Base-by-base conservation (phyloP, 2,113 vertebrate genomes). In the Syrmaticus mikado region DNA sequence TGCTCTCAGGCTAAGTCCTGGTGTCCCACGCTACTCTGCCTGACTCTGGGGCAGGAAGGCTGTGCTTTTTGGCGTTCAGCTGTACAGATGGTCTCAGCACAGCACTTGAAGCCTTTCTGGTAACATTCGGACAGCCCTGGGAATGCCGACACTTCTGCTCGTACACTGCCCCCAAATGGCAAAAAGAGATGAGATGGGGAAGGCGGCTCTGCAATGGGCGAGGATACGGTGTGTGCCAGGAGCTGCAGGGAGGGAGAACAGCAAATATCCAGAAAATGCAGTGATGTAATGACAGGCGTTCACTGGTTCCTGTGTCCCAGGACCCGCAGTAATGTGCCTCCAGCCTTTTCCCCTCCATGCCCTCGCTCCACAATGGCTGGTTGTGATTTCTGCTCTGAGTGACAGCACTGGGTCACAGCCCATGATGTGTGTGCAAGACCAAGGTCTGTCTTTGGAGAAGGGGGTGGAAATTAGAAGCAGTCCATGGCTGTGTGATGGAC, bases 201-300 rank as follows among this genome's bases (percentile, higher is more conserved):
- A 72, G 2, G 53, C 38, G 52, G 81, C 40, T 64, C 66, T 57
- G 61, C 38, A 32, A 46, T 58, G 71, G 82, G 27, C 25, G 68
- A 27, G 40, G 20, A 18, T 20, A 4, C 1, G 1, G 1, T 0
- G 0, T 13, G 53, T 55, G 28, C 28, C 53, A 55, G 53, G 57
- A 71, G 76, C 34, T 62, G 40, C 12, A 40, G 1, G 30, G 19
- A 45, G 38, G 20, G 22, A 80, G 78, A 36, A 1, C 71, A 25
- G 43, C 1, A 10, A 82, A 48, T 32, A 65, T 14, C 27, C 55
- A 38, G 8, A 9, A 66, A 72, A 72, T 30, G 34, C 0, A 0
- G 2, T 7, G 32, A 3, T 10, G 7, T 1, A 22, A 7, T 14
- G 25, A 27, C 5, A 2, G 34, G 41, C 76, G 13, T 2, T 22